Evolutionary conservation across 2,888 invertebrate species (phyloP), one percentile per base, ranked within the genome.

Genomic region (Lasioglossum marginatum): DNA sequence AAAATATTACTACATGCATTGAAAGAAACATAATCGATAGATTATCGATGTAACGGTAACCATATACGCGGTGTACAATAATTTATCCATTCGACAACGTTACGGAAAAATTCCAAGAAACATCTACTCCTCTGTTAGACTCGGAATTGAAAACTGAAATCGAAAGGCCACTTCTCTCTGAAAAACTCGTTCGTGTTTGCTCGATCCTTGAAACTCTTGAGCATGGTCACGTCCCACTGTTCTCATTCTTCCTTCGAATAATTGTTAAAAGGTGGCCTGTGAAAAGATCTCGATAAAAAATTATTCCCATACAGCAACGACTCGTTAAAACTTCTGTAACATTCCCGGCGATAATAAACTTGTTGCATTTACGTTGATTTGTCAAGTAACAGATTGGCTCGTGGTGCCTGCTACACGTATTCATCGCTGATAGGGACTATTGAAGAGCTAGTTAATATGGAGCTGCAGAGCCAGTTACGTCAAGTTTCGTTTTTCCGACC

Each of bases 21-120:
- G 45, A 16, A 45, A 4, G 45, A 16, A 45, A 16, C 45, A 16
- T 16, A 16, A 16, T 45, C 16, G 14, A 48, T 16, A 19, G 6
- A 48, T 48, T 48, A 48, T 45, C 12, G 45, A 45, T 16, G 16
- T 45, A 45, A 45, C 4, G 14, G 12, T 23, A 23, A 52, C 8
- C 23, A 23, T 8, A n/a, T 52, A 8, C 52, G 0, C 10, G 0
- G 23, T 8, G 23, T 23, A 52, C 8, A 12, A 57, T 57, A n/a
- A 57, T 12, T 57, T 10, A 57, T 57, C 4, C 57, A 12, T n/a
- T n/a, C 12, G 57, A 57, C 12, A n/a, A 23, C 10, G n/a, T 57
- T n/a, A 1, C 5, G n/a, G 31, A 71, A 83, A 85, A 79, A 79
- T 83, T 85, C 79, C 78, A 83, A 75, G 83, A 84, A 83, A 83